Base-by-base conservation (phyloP, 23 tunicate species). In the Trididemnum miniatum region DNA sequence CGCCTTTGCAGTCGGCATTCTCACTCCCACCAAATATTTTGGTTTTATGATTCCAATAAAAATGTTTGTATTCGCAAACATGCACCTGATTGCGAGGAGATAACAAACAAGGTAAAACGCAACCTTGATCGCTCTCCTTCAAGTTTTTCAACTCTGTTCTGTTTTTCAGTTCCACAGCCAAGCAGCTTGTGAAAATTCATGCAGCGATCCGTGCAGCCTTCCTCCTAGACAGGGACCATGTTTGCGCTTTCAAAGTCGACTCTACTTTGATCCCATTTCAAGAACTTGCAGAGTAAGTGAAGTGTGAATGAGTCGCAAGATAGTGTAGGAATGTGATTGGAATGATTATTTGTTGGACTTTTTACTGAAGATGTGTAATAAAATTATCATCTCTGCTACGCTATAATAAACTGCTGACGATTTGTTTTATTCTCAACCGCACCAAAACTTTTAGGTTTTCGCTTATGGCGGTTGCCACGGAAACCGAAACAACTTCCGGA, bases 381-480 rank as follows among this genome's bases (percentile, higher is more conserved):
- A n/a, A n/a, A n/a, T n/a, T n/a, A n/a, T n/a, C n/a, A n/a, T n/a
- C n/a, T n/a, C n/a, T n/a, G n/a, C n/a, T n/a, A n/a, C n/a, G n/a
- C n/a, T n/a, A n/a, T n/a, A n/a, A n/a, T n/a, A n/a, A n/a, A n/a
- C n/a, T n/a, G n/a, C n/a, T n/a, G n/a, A n/a, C n/a, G n/a, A n/a
- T n/a, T n/a, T n/a, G n/a, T n/a, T n/a, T n/a, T n/a, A n/a, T n/a
- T n/a, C n/a, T n/a, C n/a, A n/a, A n/a, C n/a, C n/a, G n/a, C n/a
- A n/a, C n/a, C n/a, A n/a, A n/a, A n/a, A n/a, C n/a, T n/a, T n/a
- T n/a, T n/a, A n/a, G 79, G 7, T 5, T 24, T 74, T 74, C 29
- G 60, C 28, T 40, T 74, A 9, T 33, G 62, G 79, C 2, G 79
- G 79, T 2, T 74, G 79, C 32, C 27, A 49, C 4, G 79, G 79